Conservation (phyloP, 2,113 vertebrate genomes). For the Redunca redunca region DNA sequence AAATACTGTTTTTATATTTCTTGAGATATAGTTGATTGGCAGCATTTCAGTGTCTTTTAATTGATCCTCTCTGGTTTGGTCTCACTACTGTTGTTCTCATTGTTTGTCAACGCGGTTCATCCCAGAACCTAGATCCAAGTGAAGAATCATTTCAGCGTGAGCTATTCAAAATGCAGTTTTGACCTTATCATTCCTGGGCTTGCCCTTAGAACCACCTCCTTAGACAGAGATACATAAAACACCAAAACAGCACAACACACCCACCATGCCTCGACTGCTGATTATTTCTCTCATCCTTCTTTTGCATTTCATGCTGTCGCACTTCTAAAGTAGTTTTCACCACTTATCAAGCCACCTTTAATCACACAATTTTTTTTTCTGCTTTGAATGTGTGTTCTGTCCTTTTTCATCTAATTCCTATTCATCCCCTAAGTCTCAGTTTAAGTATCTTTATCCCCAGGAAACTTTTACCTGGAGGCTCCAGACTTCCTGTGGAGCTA, state of each 20-base stretch:
- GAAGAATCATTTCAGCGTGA: background rate
- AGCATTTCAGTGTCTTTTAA: background rate
- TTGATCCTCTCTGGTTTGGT: background rate
- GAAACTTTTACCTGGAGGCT: background rate
- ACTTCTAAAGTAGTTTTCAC: background rate
- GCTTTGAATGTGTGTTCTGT: background rate
- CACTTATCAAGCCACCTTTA: background rate
- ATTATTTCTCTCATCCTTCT: background rate
- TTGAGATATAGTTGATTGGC: background rate
- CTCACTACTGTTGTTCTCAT: background rate
- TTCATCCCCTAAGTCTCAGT: background rate
- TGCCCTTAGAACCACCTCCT: background rate
- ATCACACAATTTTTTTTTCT: background rate
- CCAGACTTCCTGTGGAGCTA: background rate
- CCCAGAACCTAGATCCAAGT: background rate
- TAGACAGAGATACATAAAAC: background rate
- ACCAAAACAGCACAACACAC: background rate
- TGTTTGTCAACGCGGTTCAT: background rate
- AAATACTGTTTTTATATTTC: background rate
- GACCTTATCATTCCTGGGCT: background rate
- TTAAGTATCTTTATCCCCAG: background rate
- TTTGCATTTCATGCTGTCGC: background rate
- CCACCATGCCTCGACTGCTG: rapidly evolving
- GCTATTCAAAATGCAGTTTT: background rate
- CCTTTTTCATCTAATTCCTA: background rate